Conservation (phyloP, 2,888 invertebrate species). For the Lingula anatina region DNA sequence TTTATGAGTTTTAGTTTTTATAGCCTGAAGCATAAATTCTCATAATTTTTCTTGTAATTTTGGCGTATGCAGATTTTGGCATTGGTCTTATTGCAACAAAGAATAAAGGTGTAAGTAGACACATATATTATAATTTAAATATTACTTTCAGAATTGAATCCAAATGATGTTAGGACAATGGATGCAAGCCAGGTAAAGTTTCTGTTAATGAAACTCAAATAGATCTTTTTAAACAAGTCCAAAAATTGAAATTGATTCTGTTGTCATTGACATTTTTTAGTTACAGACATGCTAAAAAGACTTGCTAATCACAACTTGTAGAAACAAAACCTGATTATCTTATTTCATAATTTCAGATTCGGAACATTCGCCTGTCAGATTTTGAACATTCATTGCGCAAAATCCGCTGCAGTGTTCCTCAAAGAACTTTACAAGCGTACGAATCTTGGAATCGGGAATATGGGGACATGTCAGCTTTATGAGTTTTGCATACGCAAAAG, state of each 20-base stretch:
- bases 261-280: neutral
- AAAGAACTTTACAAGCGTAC: constrained; percentile 78
- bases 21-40: too few species aligned
- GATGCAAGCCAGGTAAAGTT: constrained; percentile 55
- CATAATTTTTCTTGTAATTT: too few species aligned
- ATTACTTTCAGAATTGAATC: constrained; percentile 27
- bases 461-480: constrained; percentile 71
- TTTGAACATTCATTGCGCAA: constrained; percentile 87
- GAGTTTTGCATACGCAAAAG: too few species aligned
- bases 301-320: too few species aligned
- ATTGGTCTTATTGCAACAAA: too few species aligned
- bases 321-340: neutral
- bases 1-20: too few species aligned
- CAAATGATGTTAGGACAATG: constrained; percentile 35
- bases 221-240: neutral
- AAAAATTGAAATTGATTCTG: neutral
- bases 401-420: constrained; percentile 87
- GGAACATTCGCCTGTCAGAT: constrained; percentile 83
- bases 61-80: too few species aligned
- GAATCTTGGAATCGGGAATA: constrained; percentile 93
- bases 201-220: too few species aligned
- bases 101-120: too few species aligned
- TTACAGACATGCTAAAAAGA: too few species aligned
- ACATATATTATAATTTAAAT: too few species aligned
- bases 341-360: constrained; percentile 56